Evolutionary conservation across 2,888 invertebrate species (phyloP).

Genomic region (Ceramica pisi): DNA sequence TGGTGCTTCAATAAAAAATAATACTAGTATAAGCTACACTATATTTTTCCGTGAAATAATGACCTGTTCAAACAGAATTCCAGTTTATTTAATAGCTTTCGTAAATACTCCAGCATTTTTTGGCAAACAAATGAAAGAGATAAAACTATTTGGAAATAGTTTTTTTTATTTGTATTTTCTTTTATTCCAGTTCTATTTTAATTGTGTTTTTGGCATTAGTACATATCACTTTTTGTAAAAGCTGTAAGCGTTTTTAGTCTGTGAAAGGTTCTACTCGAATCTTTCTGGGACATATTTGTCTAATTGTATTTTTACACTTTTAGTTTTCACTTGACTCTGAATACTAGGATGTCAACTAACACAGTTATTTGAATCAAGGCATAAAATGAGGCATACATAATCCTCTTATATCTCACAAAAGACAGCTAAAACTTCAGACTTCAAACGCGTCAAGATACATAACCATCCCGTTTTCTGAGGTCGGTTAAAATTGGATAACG

Average conservation of each 20-base stretch:
- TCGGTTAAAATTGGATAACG: neutral
- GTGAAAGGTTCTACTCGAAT: too few relatives aligned
- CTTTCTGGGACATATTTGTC: neutral
- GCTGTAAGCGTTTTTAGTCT: neutral
- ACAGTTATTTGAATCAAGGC: neutral
- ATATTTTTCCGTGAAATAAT: neutral
- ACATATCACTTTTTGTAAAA: neutral
- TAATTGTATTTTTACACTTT: too few relatives aligned
- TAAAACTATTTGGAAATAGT: constrained; percentile 7
- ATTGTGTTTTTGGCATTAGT: neutral
- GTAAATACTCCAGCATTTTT: constrained; percentile 26
- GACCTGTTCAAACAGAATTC: neutral
- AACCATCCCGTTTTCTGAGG: neutral
- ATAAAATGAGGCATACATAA: too few relatives aligned
- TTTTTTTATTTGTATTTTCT: constrained; percentile 10
- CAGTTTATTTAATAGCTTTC: neutral
- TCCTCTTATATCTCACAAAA: neutral
- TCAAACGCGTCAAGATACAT: neutral
- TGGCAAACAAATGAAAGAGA: constrained; percentile 27
- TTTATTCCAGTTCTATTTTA: constrained; percentile 7
- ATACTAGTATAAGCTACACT: neutral
- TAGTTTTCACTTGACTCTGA: neutral
- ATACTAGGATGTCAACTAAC: neutral
- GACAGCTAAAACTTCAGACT: too few relatives aligned
- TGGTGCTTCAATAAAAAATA: constrained; percentile 2